phyloP scores from a whole-genome alignment of 2,113 vertebrate genomes.

The Sarotherodon lohbergeri region DNA sequence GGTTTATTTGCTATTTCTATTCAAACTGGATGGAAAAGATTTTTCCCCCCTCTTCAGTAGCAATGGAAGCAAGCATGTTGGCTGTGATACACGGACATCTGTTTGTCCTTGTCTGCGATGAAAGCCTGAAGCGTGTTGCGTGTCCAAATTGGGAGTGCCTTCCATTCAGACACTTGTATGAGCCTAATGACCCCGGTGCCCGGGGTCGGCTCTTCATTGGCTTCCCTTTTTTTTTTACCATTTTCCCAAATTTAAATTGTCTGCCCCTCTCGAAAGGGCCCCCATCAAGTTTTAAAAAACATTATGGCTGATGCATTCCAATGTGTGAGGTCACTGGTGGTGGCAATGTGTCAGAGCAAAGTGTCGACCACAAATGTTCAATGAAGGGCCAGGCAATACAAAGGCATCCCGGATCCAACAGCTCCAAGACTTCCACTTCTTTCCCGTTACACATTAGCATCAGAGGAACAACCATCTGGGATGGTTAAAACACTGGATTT shows the following conservation, averaged over 20 bases:
- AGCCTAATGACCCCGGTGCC: constrained; percentile 56
- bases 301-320: constrained; percentile 59
- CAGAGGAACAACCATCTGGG: constrained; percentile 59
- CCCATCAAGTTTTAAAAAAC: constrained; percentile 19
- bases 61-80: constrained; percentile 59
- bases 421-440: constrained; percentile 18
- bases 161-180: constrained; percentile 60
- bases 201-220: constrained; percentile 43
- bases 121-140: constrained; percentile 54
- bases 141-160: constrained; percentile 58
- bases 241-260: constrained; percentile 54
- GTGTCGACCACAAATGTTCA: constrained; percentile 45
- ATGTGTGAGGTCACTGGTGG: constrained; percentile 39
- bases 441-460: constrained; percentile 49
- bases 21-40: constrained; percentile 30
- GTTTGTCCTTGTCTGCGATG: constrained; percentile 66
- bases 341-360: constrained; percentile 33
- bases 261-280: constrained; percentile 22
- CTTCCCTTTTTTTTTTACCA: not conserved
- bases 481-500: constrained; percentile 40
- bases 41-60: constrained; percentile 11
- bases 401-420: constrained; percentile 40
- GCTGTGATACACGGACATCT: constrained; percentile 68
- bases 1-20: constrained; percentile 36
- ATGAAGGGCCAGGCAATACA: constrained; percentile 32